Evolutionary conservation across 2,113 vertebrate species (phyloP).

Genomic region (Acrocephalus arundinaceus): DNA sequence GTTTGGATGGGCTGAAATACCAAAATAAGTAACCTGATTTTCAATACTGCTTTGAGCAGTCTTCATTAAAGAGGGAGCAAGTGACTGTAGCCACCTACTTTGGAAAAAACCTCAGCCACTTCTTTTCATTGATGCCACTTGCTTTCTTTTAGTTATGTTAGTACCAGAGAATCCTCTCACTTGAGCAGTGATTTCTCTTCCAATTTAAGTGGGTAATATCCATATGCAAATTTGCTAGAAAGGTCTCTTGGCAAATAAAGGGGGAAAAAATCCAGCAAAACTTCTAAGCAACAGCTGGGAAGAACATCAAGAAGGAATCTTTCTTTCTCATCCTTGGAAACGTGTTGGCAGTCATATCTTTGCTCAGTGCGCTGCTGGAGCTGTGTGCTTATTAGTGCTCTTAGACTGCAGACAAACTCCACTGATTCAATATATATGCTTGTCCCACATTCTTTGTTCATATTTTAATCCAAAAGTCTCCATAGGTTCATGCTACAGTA

Average conservation of each 20-base stretch:
- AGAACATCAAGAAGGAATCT: slow-evolving; percentile 23
- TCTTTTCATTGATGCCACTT: neutral
- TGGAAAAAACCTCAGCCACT: neutral
- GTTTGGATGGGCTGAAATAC: neutral
- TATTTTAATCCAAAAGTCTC: neutral
- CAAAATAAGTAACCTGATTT: neutral
- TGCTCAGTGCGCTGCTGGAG: neutral
- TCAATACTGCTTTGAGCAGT: neutral
- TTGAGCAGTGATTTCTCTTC: neutral
- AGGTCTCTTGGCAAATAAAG: neutral
- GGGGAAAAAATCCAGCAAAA: neutral
- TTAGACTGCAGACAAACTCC: neutral
- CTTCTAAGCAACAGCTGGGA: slow-evolving; percentile 54
- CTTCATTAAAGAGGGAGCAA: neutral
- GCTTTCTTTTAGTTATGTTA: neutral
- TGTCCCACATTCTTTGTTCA: neutral
- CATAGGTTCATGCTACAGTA: neutral
- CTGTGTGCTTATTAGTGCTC: neutral
- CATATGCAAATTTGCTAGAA: slow-evolving; percentile 8
- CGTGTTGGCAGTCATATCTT: neutral
- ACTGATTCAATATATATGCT: neutral
- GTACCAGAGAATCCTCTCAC: neutral
- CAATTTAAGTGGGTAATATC: neutral
- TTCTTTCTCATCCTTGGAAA: slow-evolving; percentile 42
- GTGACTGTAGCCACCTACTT: neutral